Evolutionary conservation across 2,797 vertebrate genomes (phyloP).

Genomic region (Macropus fuliginosus): DNA sequence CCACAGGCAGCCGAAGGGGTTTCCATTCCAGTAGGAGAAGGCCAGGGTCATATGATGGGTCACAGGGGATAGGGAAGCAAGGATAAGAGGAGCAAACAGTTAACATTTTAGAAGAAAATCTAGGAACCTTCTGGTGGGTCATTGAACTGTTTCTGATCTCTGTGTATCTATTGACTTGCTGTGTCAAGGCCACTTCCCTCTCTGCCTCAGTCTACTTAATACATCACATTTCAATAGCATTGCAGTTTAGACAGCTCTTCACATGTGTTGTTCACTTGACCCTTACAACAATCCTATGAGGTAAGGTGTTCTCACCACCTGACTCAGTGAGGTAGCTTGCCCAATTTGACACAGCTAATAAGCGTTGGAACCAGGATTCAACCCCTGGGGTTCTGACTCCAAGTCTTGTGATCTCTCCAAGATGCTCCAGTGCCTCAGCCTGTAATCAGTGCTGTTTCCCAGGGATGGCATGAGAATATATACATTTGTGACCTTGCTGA

Average conservation of each 20-base stretch:
- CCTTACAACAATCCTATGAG: not conserved
- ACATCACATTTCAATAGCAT: not conserved
- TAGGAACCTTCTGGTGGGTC: not conserved
- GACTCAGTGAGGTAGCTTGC: too few species aligned
- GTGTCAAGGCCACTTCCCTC: not conserved
- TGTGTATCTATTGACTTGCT: not conserved
- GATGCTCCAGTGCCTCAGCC: not conserved
- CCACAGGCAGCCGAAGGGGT: conserved; percentile 51
- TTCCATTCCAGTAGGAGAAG: conserved; percentile 37
- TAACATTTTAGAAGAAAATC: not conserved
- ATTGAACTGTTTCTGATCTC: not conserved
- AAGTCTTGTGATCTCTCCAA: not conserved
- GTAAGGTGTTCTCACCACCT: not conserved
- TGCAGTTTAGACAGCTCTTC: not conserved
- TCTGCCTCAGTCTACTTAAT: not conserved
- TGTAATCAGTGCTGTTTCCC: not conserved
- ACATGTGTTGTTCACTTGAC: not conserved
- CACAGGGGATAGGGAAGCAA: not conserved
- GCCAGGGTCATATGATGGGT: conserved; percentile 28
- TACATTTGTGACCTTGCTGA: not conserved
- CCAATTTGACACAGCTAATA: not conserved
- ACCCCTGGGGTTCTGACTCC: not conserved
- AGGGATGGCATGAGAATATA: not conserved
- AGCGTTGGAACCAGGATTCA: not conserved
- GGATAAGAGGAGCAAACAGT: not conserved